A percentile compares a stretch with the other conserved stretches of the same genome.
Conservation (phyloP, 2,113 vertebrate species). For the Rhynchopsitta pachyrhyncha region DNA sequence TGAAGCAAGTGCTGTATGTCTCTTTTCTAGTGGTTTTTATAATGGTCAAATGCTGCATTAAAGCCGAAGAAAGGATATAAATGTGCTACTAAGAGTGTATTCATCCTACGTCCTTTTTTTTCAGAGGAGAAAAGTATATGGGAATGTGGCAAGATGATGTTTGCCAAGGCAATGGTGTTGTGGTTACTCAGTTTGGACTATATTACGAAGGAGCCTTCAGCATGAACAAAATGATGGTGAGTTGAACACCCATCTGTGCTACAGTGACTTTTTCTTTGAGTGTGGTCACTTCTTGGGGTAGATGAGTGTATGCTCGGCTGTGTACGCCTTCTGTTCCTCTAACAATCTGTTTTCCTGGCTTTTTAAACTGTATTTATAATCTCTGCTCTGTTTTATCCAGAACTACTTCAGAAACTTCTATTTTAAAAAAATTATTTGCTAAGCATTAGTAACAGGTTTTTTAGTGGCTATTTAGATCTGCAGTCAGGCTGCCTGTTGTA, state of each 20-base stretch:
- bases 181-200: constrained; percentile 96
- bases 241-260: neutral
- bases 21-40: neutral
- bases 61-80: neutral
- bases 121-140: constrained; percentile 97
- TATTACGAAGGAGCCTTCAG: constrained; percentile 96
- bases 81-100: neutral
- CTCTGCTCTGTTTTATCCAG: neutral
- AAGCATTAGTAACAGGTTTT: neutral
- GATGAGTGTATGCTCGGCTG: neutral
- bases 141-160: constrained; percentile 95
- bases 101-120: neutral
- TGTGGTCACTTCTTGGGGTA: neutral
- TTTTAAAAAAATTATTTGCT: neutral
- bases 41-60: neutral
- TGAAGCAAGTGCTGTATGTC: neutral
- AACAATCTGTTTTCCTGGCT: neutral
- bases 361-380: neutral
- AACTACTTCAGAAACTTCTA: neutral
- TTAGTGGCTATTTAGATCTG: neutral
- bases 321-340: neutral
- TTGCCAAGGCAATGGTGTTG: constrained; percentile 91
- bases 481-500: neutral
- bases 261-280: neutral
- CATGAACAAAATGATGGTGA: constrained; percentile 95